Conservation (phyloP, 35 echinoderm and acorn worm genomes). For the Stichopus chloronotus region DNA sequence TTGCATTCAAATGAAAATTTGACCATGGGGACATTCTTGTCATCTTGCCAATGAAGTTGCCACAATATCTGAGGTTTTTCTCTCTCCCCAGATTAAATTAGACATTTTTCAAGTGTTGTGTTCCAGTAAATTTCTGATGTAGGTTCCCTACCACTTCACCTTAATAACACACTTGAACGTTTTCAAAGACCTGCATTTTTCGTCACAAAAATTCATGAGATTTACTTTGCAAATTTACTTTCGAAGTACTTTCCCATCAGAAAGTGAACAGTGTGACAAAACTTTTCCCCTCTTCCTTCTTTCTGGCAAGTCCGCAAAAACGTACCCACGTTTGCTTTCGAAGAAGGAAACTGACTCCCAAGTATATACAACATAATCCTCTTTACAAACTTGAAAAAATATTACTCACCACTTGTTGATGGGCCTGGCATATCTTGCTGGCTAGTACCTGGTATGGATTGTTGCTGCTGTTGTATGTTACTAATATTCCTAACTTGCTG, state of each 20-base stretch:
- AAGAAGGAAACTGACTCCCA: constrained; percentile 3
- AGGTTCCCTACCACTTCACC: no score
- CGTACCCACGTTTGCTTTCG: background rate
- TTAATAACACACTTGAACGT: no score
- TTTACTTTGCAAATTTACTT: no score
- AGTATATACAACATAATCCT: background rate
- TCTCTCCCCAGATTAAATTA: background rate
- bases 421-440: constrained; percentile 38
- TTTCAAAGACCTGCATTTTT: no score
- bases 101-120: background rate
- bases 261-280: no score
- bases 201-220: no score
- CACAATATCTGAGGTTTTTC: no score
- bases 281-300: no score
- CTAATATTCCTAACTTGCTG: constrained; percentile 33
- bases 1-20: background rate
- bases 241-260: no score
- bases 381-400: background rate
- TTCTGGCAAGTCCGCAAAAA: background rate
- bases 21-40: background rate
- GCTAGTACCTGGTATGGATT: constrained; percentile 37
- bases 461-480: background rate
- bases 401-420: constrained; percentile 34
- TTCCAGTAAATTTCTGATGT: no score
- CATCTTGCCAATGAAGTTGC: background rate